Evolutionary conservation across 2,113 vertebrate species (phyloP), one percentile per base, ranked within the genome.

Genomic region (Percopsis transmontana): DNA sequence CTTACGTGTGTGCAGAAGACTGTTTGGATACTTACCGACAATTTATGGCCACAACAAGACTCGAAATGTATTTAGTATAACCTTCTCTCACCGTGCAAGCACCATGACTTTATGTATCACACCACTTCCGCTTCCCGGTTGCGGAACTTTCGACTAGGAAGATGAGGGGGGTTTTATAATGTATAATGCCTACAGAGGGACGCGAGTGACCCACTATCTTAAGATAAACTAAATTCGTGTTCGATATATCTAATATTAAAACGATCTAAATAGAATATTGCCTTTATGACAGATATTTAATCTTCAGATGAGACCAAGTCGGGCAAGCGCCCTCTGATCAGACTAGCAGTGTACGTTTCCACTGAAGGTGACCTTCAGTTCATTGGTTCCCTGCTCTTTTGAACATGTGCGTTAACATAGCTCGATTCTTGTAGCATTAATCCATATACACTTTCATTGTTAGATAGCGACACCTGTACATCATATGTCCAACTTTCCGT

Each of bases 331-430:
- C 83, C 74, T 16, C n/a, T 41, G 33, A 54, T 47, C n/a, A 3
- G 5, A 47, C 11, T 18, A 5, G 10, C 48, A 76, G 56, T 90
- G 89, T 62, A 82, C 66, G 0, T 76, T 80, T 85, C 92, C 91
- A 82, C 68, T 93, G 92, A 93, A 93, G 92, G 92, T 93, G 91
- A 93, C 92, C 92, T 93, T 93, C 92, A 92, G 86, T 91, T 84
- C 70, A 88, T 76, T 80, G 52, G 60, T 55, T 62, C 48, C 54
- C 62, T 80, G 60, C 16, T 72, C 73, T 48, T 70, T 74, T 2
- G 71, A 81, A 86, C 90, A 91, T 85, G 90, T 90, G 90, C 80
- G 78, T 65, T 56, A 50, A 21, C 16, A 8, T 47, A 45, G 56
- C 45, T 33, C 15, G 13, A n/a, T n/a, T n/a, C n/a, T 59, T 51